These are phyloP conservation scores for Lepidocyrtoides sp. DNA, from an alignment of 2,888 invertebrate species.

Conservation along the genomic window DNA sequence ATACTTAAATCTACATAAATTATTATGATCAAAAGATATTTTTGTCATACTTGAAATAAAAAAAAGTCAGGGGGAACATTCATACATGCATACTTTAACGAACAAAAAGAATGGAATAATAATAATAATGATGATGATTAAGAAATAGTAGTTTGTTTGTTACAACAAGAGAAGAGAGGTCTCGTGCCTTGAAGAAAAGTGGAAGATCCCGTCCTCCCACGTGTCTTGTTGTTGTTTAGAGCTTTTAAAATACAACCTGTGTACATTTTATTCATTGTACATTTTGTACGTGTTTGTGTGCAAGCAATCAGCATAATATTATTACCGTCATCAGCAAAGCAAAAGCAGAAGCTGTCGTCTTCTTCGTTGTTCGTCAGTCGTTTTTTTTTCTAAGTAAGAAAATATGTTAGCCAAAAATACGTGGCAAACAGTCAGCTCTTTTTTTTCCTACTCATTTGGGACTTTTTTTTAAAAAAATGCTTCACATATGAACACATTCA, in stretches of 20 bases:
- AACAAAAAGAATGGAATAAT: neutral
- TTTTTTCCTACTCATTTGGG: conserved; percentile 58
- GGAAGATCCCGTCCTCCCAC: conserved; percentile 85
- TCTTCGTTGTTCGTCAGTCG: conserved; percentile 53
- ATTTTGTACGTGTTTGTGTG: conserved; percentile 66
- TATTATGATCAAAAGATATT: neutral
- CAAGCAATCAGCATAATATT: conserved; percentile 75
- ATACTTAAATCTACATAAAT: neutral
- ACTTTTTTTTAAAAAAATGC: conserved; percentile 38
- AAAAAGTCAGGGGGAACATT: neutral
- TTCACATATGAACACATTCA: conserved; percentile 34
- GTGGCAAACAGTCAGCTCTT: conserved; percentile 61
- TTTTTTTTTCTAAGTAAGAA: conserved; percentile 35
- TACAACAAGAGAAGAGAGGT: conserved; percentile 69
- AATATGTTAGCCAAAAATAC: conserved; percentile 44
- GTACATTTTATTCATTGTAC: conserved; percentile 1
- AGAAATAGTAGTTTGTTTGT: conserved; percentile 22
- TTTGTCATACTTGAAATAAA: neutral
- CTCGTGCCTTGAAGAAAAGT: conserved; percentile 84
- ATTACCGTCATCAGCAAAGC: conserved; percentile 66
- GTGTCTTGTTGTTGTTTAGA: conserved; percentile 72
- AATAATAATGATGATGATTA: neutral
- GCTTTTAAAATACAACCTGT: conserved; percentile 9
- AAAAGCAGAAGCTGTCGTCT: conserved; percentile 71
- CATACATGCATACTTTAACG: neutral